Percentiles rank a stretch among this genome's conserved stretches.
Evolutionary conservation across 2,888 invertebrate genomes (phyloP).

Genomic region (Tetrapedia diversipes): DNA sequence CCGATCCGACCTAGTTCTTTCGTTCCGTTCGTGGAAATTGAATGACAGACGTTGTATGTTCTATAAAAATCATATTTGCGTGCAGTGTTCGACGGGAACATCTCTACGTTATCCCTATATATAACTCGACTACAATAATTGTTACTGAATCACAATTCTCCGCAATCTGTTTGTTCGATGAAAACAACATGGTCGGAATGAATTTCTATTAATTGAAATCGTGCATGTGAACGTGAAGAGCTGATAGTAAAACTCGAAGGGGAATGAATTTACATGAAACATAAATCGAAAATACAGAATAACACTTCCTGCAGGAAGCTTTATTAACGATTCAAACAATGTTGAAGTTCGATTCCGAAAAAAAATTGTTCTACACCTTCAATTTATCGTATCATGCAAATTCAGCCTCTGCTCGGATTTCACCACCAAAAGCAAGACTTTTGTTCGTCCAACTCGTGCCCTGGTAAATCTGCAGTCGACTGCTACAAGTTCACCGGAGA

Average conservation of each 20-base stretch:
- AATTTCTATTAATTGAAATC: constrained; percentile 15
- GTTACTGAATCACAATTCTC: background rate
- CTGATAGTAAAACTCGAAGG: too few species aligned
- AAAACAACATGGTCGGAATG: background rate
- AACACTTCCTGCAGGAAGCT: too few species aligned
- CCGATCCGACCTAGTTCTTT: constrained; percentile 2
- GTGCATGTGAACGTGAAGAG: too few species aligned
- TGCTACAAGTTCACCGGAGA: constrained; percentile 2
- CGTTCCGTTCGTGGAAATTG: background rate
- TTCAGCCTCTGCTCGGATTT: too few species aligned
- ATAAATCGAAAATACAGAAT: too few species aligned
- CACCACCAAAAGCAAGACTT: background rate
- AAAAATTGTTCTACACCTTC: too few species aligned
- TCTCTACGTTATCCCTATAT: background rate
- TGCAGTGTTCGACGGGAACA: background rate
- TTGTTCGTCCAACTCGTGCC: constrained; percentile 14
- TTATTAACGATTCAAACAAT: too few species aligned
- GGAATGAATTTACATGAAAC: too few species aligned
- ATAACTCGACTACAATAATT: background rate
- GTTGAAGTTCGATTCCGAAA: too few species aligned
- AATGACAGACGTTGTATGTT: background rate
- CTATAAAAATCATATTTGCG: background rate
- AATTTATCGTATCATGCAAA: too few species aligned
- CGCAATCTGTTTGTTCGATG: background rate
- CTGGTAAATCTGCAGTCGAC: constrained; percentile 21